These are phyloP conservation scores for Diceros bicornis DNA, from an alignment of 2,797 vertebrate species.

Conservation along the genomic window DNA sequence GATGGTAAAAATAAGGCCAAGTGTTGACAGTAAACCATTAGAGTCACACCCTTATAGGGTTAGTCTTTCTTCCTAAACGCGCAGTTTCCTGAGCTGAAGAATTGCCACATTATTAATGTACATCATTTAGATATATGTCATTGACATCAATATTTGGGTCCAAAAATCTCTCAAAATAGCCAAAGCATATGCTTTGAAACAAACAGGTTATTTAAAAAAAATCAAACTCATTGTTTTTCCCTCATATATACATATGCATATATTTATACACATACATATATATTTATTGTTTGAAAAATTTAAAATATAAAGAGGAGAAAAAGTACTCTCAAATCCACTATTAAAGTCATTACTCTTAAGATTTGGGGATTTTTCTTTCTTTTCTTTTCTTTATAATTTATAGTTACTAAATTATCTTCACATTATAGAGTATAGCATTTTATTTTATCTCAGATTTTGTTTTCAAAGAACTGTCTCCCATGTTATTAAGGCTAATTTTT, in stretches of 20 bases:
- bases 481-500: neutral
- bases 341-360: neutral
- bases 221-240: neutral
- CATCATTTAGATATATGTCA: neutral
- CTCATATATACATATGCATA: neutral
- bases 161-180: constrained; percentile 1
- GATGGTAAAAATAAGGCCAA: neutral
- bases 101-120: neutral
- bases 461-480: neutral
- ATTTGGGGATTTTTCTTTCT: neutral
- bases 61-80: neutral
- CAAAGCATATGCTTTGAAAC: neutral
- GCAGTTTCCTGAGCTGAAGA: neutral
- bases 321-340: neutral
- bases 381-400: neutral
- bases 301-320: neutral
- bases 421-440: neutral
- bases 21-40: neutral
- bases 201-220: constrained; percentile 25
- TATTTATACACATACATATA: neutral
- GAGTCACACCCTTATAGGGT: neutral
- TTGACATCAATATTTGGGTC: neutral
- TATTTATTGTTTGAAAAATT: neutral
- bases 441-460: neutral
- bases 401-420: neutral